phyloP scores from a whole-genome alignment of 2,797 vertebrate species.

The Smutsia temminckii region DNA sequence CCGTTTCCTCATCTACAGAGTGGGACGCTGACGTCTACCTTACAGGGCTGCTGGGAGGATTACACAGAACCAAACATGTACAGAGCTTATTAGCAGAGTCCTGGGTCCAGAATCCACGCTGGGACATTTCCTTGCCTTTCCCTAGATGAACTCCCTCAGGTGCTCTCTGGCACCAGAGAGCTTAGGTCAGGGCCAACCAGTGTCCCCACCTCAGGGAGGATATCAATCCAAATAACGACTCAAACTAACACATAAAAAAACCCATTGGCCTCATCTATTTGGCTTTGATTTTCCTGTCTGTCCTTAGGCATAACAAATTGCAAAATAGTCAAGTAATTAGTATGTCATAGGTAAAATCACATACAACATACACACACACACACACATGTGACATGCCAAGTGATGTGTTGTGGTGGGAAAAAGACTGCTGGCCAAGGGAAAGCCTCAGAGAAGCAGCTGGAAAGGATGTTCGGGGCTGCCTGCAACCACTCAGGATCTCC shows the following conservation, averaged over 20 bases:
- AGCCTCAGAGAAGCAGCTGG: not conserved
- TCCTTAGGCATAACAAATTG: not conserved
- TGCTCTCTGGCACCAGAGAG: not conserved
- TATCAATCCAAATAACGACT: not conserved
- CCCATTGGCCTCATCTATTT: not conserved
- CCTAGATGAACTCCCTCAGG: not conserved
- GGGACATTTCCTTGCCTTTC: not conserved
- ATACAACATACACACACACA: not conserved
- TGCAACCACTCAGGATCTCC: not conserved
- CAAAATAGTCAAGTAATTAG: slow-evolving; percentile 7
- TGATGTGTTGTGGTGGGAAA: too few relatives aligned
- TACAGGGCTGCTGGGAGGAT: not conserved
- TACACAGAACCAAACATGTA: rapidly evolving
- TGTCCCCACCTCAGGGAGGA: not conserved
- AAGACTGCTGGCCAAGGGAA: not conserved
- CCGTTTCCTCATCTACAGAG: not conserved
- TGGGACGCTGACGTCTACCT: not conserved
- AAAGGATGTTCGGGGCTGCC: not conserved
- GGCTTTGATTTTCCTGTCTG: not conserved
- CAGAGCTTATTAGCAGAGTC: rapidly evolving
- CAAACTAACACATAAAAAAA: not conserved
- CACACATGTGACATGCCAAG: not conserved
- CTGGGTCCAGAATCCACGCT: rapidly evolving
- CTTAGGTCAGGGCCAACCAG: not conserved
- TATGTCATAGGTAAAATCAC: not conserved